These are phyloP conservation scores for Luperina testacea DNA, from an alignment of 2,888 invertebrate genomes.

Conservation along the genomic window DNA sequence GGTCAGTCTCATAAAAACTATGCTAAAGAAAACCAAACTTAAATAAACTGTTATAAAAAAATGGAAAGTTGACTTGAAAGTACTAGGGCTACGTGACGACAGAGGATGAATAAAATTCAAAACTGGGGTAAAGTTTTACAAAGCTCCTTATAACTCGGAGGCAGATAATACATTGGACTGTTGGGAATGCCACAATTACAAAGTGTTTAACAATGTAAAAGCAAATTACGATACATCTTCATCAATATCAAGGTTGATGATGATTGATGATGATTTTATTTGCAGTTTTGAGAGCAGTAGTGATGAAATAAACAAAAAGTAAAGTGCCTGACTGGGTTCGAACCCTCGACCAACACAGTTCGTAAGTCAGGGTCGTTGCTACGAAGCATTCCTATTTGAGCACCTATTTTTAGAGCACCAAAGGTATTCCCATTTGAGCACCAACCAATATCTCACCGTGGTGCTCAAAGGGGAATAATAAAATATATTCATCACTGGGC, in stretches of 20 bases:
- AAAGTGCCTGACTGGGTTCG: background rate
- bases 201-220: conserved; percentile 36
- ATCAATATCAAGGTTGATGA: conserved; percentile 33
- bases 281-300: background rate
- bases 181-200: conserved; percentile 44
- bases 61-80: conserved; percentile 19
- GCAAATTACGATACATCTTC: conserved; percentile 44
- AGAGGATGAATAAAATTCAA: conserved; percentile 23
- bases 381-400: background rate
- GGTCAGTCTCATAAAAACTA: conserved; percentile 14
- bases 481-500: background rate
- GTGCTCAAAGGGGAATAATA: too few relatives aligned
- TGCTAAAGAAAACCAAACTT: conserved; percentile 28
- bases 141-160: conserved; percentile 16
- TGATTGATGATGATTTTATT: background rate
- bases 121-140: conserved; percentile 33
- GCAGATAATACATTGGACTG: conserved; percentile 41
- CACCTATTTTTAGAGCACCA: too few relatives aligned
- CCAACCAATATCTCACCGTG: too few relatives aligned
- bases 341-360: background rate
- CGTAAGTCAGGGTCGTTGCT: background rate
- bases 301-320: background rate
- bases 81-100: conserved; percentile 6
- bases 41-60: conserved; percentile 21
- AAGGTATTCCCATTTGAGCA: too few relatives aligned